Percentiles rank a stretch among this genome's conserved stretches.
Evolutionary conservation across 2,113 vertebrate species (phyloP).

Genomic region (Arizona elegans): DNA sequence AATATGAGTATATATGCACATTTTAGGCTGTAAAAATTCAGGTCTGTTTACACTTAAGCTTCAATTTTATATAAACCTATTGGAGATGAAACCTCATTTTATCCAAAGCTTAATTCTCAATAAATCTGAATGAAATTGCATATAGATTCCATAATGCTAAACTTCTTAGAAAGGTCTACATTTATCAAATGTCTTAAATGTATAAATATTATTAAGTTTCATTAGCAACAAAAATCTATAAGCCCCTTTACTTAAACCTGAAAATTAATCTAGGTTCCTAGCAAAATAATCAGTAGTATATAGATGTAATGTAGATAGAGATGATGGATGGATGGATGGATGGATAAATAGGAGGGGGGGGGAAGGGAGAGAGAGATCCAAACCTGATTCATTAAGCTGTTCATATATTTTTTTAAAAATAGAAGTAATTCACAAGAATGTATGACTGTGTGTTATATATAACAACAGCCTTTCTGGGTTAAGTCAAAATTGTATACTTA

Average conservation of each 20-base stretch:
- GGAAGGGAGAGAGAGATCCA: background rate
- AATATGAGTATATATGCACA: background rate
- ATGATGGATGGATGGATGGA: too few relatives aligned
- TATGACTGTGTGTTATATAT: background rate
- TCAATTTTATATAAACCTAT: background rate
- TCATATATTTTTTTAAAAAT: background rate
- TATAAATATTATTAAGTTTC: background rate
- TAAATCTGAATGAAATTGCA: background rate
- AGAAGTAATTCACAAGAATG: background rate
- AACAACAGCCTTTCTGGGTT: background rate
- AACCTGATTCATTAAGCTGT: background rate
- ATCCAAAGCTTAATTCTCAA: background rate
- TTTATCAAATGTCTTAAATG: background rate
- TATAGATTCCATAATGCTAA: background rate
- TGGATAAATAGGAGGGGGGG: too few relatives aligned
- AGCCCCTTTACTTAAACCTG: background rate
- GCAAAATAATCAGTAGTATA: background rate
- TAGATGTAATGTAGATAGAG: background rate
- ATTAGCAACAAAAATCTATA: background rate
- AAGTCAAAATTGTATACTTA: background rate
- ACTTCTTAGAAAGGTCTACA: background rate
- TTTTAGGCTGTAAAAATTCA: background rate
- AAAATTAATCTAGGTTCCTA: background rate
- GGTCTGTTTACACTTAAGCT: background rate
- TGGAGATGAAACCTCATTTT: background rate